phyloP scores from a whole-genome alignment of 2,113 vertebrate genomes.

The Ochotona curzoniae region DNA sequence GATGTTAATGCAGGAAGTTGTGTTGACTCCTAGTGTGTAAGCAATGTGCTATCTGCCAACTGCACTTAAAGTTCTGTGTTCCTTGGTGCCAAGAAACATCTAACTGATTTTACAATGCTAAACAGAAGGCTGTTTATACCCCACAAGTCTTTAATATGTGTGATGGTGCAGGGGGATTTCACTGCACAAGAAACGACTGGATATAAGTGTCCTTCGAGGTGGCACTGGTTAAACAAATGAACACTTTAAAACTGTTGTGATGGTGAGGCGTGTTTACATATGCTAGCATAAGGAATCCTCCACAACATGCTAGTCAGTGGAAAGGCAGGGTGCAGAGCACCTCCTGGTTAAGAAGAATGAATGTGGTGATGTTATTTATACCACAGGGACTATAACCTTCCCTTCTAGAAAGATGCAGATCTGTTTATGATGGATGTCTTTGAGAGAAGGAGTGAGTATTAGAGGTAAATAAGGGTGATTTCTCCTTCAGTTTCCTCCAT shows the following conservation, averaged over 20 bases:
- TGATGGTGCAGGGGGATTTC: neutral
- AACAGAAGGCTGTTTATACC: neutral
- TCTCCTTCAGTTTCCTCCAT: neutral
- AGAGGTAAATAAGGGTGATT: neutral
- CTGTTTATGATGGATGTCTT: neutral
- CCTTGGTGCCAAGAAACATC: neutral
- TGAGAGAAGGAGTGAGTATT: neutral
- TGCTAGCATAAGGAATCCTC: conserved; percentile 11
- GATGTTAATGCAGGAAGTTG: neutral
- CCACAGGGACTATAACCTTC: neutral
- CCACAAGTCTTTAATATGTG: conserved; percentile 8
- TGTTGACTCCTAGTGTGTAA: neutral
- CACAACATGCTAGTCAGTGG: neutral
- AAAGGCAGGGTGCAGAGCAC: neutral
- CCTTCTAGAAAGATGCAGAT: neutral
- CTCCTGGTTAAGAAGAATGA: neutral
- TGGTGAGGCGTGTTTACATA: neutral
- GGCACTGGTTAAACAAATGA: neutral
- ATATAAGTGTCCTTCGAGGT: neutral
- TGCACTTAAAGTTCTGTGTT: neutral
- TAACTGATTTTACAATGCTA: conserved; percentile 1
- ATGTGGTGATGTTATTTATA: neutral
- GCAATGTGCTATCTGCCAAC: neutral
- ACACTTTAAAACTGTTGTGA: neutral
- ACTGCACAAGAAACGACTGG: neutral